Evolutionary conservation across 2,797 vertebrate species (phyloP).

Genomic region (Distichodus sexfasciatus): DNA sequence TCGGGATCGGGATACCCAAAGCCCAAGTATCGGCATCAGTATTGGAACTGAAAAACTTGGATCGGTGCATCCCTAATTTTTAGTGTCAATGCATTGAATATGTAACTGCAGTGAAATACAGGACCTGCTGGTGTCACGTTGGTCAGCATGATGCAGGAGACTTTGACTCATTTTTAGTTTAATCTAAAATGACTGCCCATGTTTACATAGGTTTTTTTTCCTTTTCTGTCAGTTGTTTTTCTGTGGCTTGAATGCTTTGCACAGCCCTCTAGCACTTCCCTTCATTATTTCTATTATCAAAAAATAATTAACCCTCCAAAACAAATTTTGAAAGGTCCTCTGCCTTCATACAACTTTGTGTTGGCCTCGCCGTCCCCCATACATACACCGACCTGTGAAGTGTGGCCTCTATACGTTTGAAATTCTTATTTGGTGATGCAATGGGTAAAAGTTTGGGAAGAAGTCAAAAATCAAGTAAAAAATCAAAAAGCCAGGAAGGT

Average conservation of each 20-base stretch:
- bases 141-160: too few relatives aligned
- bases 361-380: background rate
- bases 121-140: too few relatives aligned
- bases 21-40: too few relatives aligned
- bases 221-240: background rate
- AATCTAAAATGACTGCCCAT: background rate
- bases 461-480: constrained; percentile 32
- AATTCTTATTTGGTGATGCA: constrained; percentile 17
- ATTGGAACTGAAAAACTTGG: too few relatives aligned
- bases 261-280: background rate
- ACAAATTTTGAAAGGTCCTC: background rate
- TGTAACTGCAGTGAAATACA: too few relatives aligned
- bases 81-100: too few relatives aligned
- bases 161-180: background rate
- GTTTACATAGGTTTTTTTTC: background rate
- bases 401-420: constrained; percentile 9
- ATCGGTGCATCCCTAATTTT: too few relatives aligned
- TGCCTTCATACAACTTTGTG: background rate
- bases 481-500: constrained; percentile 1
- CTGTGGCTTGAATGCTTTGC: background rate
- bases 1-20: too few relatives aligned
- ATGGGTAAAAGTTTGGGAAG: background rate
- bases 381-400: background rate
- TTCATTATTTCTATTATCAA: background rate
- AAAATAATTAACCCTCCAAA: constrained; percentile 1